Base-by-base conservation (phyloP, 2,888 invertebrate genomes). In the Cremastinae sp. region DNA sequence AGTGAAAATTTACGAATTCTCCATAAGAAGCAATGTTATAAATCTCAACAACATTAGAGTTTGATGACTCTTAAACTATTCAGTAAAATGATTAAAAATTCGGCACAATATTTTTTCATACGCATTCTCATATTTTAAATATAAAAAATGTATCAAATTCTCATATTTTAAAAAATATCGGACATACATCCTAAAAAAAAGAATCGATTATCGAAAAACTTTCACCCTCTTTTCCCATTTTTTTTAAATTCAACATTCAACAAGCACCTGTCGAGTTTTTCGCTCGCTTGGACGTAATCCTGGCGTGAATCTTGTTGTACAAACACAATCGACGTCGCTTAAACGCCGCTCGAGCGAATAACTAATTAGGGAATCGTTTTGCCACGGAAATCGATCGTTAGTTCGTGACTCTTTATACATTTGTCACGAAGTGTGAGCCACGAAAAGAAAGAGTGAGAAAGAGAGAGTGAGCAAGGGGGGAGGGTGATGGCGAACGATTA, bases 331-430 rank as follows among this genome's bases (percentile, higher is more conserved):
- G 20, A 16, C 38, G 10, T 12, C 10, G 28, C 45, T 22, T 20
- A 9, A 38, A 53, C 22, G 64, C 56, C 49, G 54, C 53, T 62
- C 56, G 53, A 70, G 61, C 58, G 75, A 78, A 77, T 72, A 64
- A 78, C 79, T 78, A 80, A 80, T 80, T 80, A 78, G 73, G 73
- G 58, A 80, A 75, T 78, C 75, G 74, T 59, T 71, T 77, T 71
- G 58, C 61, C 71, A 54, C 53, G 74, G 47, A 59, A 71, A 80
- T 74, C 74, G 74, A 78, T 79, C 73, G 69, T 14, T 71, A 12
- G 64, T 34, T 78, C 79, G 75, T 73, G 71, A 69, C 73, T 75
- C 47, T n/a, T 36, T 45, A 56, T 59, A 45, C 53, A 65, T 66
- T 69, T 71, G 71, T 47, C 49, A 59, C 62, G 58, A n/a, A 8